Evolutionary conservation across 1,140 invertebrate species (phyloP).

Genomic region (Zaprionus nigranus): DNA sequence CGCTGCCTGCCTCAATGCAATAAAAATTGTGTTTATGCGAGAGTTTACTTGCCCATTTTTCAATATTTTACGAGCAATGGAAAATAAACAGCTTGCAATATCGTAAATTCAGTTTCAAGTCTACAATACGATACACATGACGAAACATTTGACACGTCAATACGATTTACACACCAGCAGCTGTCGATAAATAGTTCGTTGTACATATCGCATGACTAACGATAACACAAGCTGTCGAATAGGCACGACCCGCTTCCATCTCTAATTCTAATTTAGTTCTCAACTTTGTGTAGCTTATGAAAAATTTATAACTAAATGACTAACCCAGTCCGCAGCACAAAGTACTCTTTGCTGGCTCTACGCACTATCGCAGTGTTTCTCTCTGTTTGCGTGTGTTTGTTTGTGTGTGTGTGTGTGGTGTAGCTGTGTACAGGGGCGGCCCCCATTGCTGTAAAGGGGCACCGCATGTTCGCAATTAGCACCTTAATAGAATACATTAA

Average conservation of each 20-base stretch:
- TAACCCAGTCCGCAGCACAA: conserved; percentile 33
- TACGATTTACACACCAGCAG: no score
- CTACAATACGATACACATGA: not conserved
- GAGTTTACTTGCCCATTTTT: not conserved
- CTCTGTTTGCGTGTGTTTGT: not conserved
- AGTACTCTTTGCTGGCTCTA: conserved; percentile 26
- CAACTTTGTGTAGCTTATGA: conserved; percentile 41
- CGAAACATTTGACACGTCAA: not conserved
- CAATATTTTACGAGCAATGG: conserved; percentile 7
- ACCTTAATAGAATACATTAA: conserved; percentile 56
- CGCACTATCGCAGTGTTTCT: conserved; percentile 37
- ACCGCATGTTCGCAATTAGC: conserved; percentile 46
- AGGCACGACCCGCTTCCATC: conserved; percentile 18
- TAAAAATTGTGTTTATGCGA: conserved; percentile 6
- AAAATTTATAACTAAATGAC: conserved; percentile 50
- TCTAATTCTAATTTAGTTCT: conserved; percentile 36
- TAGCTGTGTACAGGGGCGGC: not conserved
- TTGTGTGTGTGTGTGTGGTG: not conserved
- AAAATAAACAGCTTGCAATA: conserved; percentile 1
- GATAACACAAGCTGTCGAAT: not conserved
- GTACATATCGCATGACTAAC: no score
- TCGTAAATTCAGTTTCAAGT: not conserved
- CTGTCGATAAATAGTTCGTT: no score
- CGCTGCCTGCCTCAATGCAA: conserved; percentile 5
- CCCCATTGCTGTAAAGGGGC: not conserved